phyloP scores from a whole-genome alignment of 2,888 invertebrate genomes.

The Melanotus villosus region DNA sequence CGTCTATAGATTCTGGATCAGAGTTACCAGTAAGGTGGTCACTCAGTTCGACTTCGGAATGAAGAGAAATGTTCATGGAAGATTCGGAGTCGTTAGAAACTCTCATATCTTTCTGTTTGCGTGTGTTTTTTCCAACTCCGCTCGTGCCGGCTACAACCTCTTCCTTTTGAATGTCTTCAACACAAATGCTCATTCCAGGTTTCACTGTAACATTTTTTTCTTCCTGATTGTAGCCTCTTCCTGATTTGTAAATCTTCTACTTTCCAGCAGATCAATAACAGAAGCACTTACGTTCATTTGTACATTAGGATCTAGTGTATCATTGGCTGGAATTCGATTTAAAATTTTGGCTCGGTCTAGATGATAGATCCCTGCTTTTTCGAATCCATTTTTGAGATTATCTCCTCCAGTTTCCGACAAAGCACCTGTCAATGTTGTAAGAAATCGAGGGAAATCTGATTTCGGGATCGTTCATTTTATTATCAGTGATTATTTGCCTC shows the following conservation, averaged over 20 bases:
- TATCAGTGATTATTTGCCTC: slow-evolving; percentile 38
- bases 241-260: slow-evolving; percentile 26
- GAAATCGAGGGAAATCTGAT: background rate
- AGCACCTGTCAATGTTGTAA: too few relatives aligned
- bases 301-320: slow-evolving; percentile 30
- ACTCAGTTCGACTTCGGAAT: too few relatives aligned
- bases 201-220: slow-evolving; percentile 8
- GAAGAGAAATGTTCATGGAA: too few relatives aligned
- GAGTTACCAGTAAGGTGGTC: too few relatives aligned
- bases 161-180: too few relatives aligned
- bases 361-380: background rate
- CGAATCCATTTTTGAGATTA: background rate
- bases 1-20: too few relatives aligned
- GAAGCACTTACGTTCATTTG: slow-evolving; percentile 30
- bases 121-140: too few relatives aligned
- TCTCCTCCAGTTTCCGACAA: background rate
- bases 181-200: too few relatives aligned
- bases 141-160: too few relatives aligned
- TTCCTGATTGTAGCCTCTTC: slow-evolving; percentile 26
- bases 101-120: too few relatives aligned
- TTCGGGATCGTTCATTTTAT: background rate
- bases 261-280: slow-evolving; percentile 30
- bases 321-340: slow-evolving; percentile 21
- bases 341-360: slow-evolving; percentile 29
- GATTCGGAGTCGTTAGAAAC: too few relatives aligned